These are phyloP conservation scores for Microcebus tavaratra DNA, from an alignment of 2,113 vertebrate genomes.

Conservation along the genomic window DNA sequence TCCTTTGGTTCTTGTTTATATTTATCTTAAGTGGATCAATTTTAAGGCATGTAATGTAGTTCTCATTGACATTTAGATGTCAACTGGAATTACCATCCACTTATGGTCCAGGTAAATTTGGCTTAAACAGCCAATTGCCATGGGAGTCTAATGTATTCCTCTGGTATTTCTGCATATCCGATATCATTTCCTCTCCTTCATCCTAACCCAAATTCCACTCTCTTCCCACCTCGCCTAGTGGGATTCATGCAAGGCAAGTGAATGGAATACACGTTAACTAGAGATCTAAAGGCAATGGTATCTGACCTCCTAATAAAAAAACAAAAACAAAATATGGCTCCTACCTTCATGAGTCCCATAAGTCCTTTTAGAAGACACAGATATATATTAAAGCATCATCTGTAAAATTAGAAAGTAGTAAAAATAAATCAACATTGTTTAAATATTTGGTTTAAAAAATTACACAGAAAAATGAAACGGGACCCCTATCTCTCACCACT, in stretches of 20 bases:
- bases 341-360: background rate
- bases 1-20: background rate
- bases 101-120: conserved; percentile 1
- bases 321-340: background rate
- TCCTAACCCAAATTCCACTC: background rate
- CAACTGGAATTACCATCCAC: background rate
- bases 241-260: background rate
- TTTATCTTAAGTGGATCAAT: background rate
- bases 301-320: background rate
- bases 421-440: background rate
- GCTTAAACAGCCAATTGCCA: conserved; percentile 11
- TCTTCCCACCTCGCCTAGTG: background rate
- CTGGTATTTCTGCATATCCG: background rate
- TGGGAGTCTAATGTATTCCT: background rate
- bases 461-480: too few species aligned
- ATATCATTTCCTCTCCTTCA: background rate
- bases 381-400: background rate
- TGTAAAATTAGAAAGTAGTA: background rate
- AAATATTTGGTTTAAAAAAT: background rate
- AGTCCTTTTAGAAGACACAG: background rate
- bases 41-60: conserved; percentile 19
- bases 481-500: too few species aligned
- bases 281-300: background rate
- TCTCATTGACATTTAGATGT: conserved; percentile 17
- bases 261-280: background rate